Conservation (phyloP, 2,888 invertebrate species). For the Apocheima hispidaria region DNA sequence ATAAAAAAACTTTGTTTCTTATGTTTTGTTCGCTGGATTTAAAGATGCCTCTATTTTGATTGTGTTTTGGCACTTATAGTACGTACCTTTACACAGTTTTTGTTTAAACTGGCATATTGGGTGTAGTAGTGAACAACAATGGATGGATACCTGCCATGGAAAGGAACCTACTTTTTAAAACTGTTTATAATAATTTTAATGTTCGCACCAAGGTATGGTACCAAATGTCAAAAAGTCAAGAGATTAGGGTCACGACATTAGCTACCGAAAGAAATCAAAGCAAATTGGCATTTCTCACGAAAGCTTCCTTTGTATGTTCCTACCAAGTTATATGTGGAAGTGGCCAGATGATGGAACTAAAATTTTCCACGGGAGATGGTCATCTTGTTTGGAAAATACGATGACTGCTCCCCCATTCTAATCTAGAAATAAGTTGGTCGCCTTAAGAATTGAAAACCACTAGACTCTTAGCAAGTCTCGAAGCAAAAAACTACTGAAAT, state of each 20-base stretch:
- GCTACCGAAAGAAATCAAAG: slow-evolving; percentile 21
- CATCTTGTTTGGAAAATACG: background rate
- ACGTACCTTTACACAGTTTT: no score
- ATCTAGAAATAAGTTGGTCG: background rate
- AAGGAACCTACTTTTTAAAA: slow-evolving; percentile 19
- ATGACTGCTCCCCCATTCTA: background rate
- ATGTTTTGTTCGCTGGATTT: no score
- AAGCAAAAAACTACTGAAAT: background rate
- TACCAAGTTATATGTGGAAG: background rate
- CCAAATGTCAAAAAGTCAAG: slow-evolving; percentile 17
- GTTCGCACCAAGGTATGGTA: slow-evolving; percentile 9
- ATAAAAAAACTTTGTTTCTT: no score
- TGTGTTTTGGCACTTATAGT: no score
- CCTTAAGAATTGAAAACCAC: background rate
- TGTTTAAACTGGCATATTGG: no score
- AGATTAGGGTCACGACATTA: slow-evolving; percentile 29
- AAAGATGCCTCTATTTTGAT: no score
- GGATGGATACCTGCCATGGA: no score
- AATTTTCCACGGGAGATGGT: background rate
- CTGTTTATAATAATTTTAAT: slow-evolving; percentile 28
- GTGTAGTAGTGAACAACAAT: no score
- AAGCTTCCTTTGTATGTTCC: slow-evolving; percentile 2
- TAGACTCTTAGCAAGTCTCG: background rate
- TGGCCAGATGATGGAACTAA: background rate
- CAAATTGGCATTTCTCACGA: slow-evolving; percentile 17